These are phyloP conservation scores for Podargus strigoides DNA, from an alignment of 2,797 vertebrate genomes.

Conservation along the genomic window DNA sequence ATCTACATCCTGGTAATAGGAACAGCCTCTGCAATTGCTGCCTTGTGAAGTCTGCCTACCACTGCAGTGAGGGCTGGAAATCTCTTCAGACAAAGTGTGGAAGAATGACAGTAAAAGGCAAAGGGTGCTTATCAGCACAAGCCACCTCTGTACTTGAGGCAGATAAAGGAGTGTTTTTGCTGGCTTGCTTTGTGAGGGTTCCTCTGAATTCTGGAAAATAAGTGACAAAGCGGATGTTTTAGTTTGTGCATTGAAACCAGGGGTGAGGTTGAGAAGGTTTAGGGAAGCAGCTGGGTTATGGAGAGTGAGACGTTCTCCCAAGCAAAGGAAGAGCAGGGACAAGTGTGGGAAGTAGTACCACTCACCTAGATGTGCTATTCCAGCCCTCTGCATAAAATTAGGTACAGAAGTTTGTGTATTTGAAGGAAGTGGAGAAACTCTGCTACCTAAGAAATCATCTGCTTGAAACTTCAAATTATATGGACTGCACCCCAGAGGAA, in stretches of 20 bases:
- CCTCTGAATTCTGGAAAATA: neutral
- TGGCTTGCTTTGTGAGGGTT: neutral
- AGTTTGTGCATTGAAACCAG: neutral
- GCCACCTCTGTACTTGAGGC: neutral
- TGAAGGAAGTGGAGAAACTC: neutral
- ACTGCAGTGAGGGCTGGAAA: neutral
- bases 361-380: neutral
- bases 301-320: neutral
- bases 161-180: neutral
- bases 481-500: neutral
- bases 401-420: neutral
- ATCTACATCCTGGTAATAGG: neutral
- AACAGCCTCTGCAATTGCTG: neutral
- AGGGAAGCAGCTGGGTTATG: neutral
- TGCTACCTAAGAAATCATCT: neutral
- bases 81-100: rapidly evolving
- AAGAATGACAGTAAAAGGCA: neutral
- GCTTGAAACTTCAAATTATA: neutral
- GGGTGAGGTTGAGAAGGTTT: neutral
- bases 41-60: neutral
- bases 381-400: neutral
- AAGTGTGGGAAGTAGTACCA: neutral
- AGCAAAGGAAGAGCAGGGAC: neutral
- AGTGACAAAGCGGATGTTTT: neutral
- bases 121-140: neutral